Conservation (phyloP, 2,888 invertebrate species). For the Phoenoteleia sp. region DNA sequence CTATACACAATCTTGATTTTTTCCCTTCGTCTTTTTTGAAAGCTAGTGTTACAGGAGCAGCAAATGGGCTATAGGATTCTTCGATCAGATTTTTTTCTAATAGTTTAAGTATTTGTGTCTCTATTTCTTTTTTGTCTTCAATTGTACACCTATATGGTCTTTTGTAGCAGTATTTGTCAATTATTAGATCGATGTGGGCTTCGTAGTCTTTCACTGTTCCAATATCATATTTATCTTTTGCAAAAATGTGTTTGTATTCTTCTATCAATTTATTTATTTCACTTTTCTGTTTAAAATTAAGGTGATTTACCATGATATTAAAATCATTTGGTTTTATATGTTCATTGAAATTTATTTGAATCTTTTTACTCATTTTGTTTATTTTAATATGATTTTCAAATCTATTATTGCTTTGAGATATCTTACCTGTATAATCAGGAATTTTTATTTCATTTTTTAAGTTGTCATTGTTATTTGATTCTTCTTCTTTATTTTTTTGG, state of each 20-base stretch:
- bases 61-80: slow-evolving; percentile 62
- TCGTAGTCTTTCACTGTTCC: slow-evolving; percentile 14
- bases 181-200: not conserved
- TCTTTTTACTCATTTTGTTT: too few relatives aligned
- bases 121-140: slow-evolving; percentile 62
- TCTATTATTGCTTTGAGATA: too few relatives aligned
- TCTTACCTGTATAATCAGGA: too few relatives aligned
- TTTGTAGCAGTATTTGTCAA: slow-evolving; percentile 3
- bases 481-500: too few relatives aligned
- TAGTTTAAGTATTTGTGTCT: slow-evolving; percentile 42
- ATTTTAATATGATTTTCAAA: too few relatives aligned
- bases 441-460: too few relatives aligned
- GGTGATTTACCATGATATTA: not conserved
- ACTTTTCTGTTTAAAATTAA: not conserved
- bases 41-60: slow-evolving; percentile 61
- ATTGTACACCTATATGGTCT: slow-evolving; percentile 12
- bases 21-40: slow-evolving; percentile 59
- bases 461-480: too few relatives aligned
- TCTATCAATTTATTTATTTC: slow-evolving; percentile 3
- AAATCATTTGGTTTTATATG: not conserved
- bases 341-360: slow-evolving; percentile 67
- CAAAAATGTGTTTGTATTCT: slow-evolving; percentile 1
- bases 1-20: slow-evolving; percentile 47
- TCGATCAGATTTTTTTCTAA: slow-evolving; percentile 51
- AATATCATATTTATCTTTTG: slow-evolving; percentile 9